Evolutionary conservation across 2,888 invertebrate species (phyloP), one percentile per base, ranked within the genome.

Genomic region (Apotomis turbidana): DNA sequence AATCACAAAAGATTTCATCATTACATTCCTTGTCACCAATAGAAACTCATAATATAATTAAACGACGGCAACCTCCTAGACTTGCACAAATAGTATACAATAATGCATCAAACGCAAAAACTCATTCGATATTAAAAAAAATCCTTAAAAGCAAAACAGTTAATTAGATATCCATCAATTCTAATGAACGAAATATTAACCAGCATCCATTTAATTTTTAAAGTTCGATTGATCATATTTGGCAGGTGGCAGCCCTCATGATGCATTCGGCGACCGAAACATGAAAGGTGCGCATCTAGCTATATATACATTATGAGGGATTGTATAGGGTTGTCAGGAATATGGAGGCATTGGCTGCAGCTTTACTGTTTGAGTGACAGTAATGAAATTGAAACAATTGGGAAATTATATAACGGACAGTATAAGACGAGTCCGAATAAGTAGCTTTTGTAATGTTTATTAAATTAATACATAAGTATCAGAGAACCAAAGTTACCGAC

Each of bases 201-300:
- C 41, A 68, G 52, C 52, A 52, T 71, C 67, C 67, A 61, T 71
- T 71, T 67, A 27, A 71, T 68, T 71, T 71, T 62, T 13, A 51
- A 71, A 71, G 41, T 71, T 62, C 71, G 51, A 71, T 71, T 71
- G 71, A 71, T 71, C 71, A 71, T 62, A 68, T 71, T 55, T 68
- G 71, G 55, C 71, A 61, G 60, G 60, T 41, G 55, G 67, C 46
- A 67, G 13, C 61, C 71, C 57, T 68, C n/a, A 46, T 71, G 71
- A 71, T 71, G 67, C 51, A 71, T 68, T 57, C 27, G 67, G 55
- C 49, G 46, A 6, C n/a, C 36, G 5, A 36, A 61, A 69, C 46
- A 61, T 61, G 54, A 69, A 68, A 52, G 68, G 59, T 58, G 38
- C 36, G 12, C n/a, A 66, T 44, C 8, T 44, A 55, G 54, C 64